These are phyloP conservation scores for Nesidiocoris tenuis DNA, from an alignment of 2,888 invertebrate genomes.

Conservation along the genomic window DNA sequence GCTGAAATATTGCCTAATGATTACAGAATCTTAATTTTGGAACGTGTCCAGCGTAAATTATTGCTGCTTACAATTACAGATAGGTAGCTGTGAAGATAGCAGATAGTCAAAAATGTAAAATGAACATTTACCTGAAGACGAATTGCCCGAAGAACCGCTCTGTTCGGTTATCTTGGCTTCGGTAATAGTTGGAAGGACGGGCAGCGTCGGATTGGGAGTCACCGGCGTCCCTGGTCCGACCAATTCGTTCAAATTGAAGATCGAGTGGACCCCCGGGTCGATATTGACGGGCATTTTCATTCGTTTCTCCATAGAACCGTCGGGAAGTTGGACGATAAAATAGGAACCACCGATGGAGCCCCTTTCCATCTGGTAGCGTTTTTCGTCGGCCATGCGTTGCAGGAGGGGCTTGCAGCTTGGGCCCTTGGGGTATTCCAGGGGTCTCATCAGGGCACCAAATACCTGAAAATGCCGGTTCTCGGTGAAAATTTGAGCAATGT, in stretches of 20 bases:
- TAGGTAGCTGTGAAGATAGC: no score
- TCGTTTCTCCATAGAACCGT: constrained; percentile 86
- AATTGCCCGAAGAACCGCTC: constrained; percentile 56
- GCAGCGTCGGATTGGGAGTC: constrained; percentile 78
- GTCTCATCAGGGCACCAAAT: constrained; percentile 81
- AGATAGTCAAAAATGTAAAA: no score
- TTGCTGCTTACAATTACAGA: no score
- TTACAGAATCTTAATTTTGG: no score
- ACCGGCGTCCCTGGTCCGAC: constrained; percentile 66
- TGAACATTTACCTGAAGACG: constrained; percentile 58
- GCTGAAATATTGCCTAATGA: no score
- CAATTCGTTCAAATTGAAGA: constrained; percentile 80
- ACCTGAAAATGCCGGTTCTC: constrained; percentile 55
- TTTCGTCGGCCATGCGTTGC: constrained; percentile 91
- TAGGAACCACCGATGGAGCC: constrained; percentile 86
- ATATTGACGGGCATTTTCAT: constrained; percentile 87
- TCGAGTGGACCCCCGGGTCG: constrained; percentile 91
- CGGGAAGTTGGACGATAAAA: constrained; percentile 83
- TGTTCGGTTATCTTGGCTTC: constrained; percentile 70
- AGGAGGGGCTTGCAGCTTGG: constrained; percentile 72
- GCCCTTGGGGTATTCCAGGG: constrained; percentile 72
- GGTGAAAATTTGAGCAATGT: no score
- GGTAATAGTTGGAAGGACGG: constrained; percentile 85
- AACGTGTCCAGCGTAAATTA: no score
- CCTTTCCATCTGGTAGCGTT: constrained; percentile 84